These are phyloP conservation scores for Erpobdella octoculata DNA, from an alignment of 2,888 invertebrate genomes.

Conservation along the genomic window DNA sequence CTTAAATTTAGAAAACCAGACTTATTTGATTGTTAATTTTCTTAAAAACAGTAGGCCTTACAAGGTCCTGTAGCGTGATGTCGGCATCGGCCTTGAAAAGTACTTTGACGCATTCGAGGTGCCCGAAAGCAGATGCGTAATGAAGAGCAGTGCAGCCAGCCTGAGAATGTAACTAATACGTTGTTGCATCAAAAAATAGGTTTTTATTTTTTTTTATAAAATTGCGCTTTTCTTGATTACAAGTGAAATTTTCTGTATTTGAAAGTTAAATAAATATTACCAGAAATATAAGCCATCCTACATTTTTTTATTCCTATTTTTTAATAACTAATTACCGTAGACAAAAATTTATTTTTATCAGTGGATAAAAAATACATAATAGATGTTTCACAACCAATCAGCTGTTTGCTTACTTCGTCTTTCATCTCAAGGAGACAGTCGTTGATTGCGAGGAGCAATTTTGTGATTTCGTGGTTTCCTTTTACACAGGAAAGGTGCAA, in stretches of 20 bases:
- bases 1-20: no score
- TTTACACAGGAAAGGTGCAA: slow-evolving; percentile 9
- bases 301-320: no score
- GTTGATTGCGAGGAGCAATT: neutral
- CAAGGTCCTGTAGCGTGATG: neutral
- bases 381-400: neutral
- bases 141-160: slow-evolving; percentile 10
- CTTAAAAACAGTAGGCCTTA: no score
- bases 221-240: no score
- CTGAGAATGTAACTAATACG: neutral
- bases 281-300: no score
- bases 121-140: slow-evolving; percentile 12
- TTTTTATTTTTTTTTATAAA: no score
- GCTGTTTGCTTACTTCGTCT: neutral
- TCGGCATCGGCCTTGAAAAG: neutral
- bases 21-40: no score
- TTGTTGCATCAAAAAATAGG: no score
- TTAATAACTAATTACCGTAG: no score
- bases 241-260: neutral
- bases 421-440: neutral
- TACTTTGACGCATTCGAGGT: neutral
- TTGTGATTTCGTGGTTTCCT: neutral
- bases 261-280: neutral
- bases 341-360: no score
- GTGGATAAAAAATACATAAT: no score